Percentiles rank a stretch among this genome's conserved stretches.
Conservation (phyloP, 2,797 vertebrate genomes). For the Galago senegalensis region DNA sequence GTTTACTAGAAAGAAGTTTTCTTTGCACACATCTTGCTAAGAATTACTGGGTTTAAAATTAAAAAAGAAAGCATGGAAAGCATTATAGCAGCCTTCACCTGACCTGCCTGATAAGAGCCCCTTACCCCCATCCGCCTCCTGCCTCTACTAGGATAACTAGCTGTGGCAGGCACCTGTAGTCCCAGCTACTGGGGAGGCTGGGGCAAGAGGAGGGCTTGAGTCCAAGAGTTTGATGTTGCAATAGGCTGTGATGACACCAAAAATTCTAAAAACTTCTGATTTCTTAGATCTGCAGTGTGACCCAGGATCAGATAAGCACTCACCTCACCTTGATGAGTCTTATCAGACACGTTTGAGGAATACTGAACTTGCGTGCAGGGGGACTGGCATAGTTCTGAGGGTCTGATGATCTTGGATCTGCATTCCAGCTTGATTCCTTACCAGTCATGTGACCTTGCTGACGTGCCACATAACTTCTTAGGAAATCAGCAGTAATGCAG, state of each 20-base stretch:
- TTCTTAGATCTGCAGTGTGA: background rate
- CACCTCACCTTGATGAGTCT: background rate
- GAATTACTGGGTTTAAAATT: background rate
- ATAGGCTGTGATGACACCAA: too few relatives aligned
- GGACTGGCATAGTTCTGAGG: background rate
- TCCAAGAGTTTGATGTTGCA: too few relatives aligned
- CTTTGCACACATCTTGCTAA: background rate
- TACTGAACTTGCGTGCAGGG: accelerated
- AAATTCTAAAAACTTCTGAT: background rate
- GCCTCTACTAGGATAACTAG: too few relatives aligned
- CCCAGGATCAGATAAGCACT: background rate
- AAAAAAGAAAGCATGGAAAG: background rate
- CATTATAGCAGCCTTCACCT: background rate
- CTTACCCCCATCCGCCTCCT: too few relatives aligned
- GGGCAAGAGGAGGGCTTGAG: too few relatives aligned
- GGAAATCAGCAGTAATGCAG: background rate
- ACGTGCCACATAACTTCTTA: background rate
- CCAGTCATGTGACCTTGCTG: background rate
- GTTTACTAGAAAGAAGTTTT: background rate
- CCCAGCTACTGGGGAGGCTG: too few relatives aligned
- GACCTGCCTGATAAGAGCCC: background rate
- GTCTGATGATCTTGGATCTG: background rate
- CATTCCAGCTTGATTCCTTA: background rate
- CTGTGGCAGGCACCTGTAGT: too few relatives aligned
- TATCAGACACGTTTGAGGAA: background rate